Percentiles rank a stretch among this genome's conserved stretches.
These are phyloP conservation scores for Whitmania pigra DNA, from an alignment of 1,140 invertebrate genomes.

Conservation along the genomic window DNA sequence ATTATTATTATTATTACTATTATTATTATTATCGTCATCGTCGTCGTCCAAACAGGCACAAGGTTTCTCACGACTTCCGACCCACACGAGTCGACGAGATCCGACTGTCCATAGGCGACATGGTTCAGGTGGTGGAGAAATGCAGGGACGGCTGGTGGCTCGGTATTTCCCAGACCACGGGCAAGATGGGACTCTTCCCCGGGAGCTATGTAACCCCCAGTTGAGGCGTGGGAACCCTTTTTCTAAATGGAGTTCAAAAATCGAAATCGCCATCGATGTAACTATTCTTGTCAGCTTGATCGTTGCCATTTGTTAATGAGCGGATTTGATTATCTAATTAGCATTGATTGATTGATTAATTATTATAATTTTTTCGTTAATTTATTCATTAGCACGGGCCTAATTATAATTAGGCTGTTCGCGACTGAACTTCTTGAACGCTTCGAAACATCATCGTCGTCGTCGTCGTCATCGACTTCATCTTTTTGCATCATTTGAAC, in stretches of 20 bases:
- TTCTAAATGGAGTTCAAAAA: too few relatives aligned
- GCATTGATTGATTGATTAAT: too few relatives aligned
- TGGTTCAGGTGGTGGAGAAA: constrained; percentile 76
- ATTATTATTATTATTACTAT: background rate
- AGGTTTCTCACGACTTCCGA: background rate
- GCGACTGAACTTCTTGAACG: too few relatives aligned
- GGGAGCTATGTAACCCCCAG: constrained; percentile 70
- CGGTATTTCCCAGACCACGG: constrained; percentile 79
- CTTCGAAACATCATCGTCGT: background rate
- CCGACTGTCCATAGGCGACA: background rate
- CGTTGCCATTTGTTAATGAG: too few relatives aligned
- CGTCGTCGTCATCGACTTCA: background rate
- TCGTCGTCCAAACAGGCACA: background rate
- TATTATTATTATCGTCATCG: background rate
- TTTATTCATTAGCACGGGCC: background rate
- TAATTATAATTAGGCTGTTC: background rate
- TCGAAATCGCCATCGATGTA: too few relatives aligned
- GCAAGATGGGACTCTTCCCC: constrained; percentile 92
- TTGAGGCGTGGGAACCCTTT: background rate
- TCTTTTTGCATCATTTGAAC: too few relatives aligned
- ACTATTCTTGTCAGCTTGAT: too few relatives aligned
- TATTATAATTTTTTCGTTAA: background rate
- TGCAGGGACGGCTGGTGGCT: constrained; percentile 99
- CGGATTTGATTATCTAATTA: too few relatives aligned
- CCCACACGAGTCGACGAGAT: background rate